These are phyloP conservation scores for Microplitis deprimator DNA, from an alignment of 2,888 invertebrate species.

Conservation along the genomic window DNA sequence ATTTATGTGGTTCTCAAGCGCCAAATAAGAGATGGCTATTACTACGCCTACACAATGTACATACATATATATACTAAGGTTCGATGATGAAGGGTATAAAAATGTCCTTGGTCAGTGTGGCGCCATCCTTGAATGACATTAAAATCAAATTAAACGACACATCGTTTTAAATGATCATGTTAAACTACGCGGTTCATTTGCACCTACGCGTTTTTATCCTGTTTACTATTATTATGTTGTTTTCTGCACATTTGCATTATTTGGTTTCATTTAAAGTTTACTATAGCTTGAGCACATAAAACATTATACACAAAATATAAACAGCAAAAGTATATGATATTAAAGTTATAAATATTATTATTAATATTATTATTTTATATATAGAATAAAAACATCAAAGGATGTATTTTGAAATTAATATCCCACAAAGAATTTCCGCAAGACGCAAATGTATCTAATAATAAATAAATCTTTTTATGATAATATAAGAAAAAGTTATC, in stretches of 20 bases:
- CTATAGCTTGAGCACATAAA: neutral
- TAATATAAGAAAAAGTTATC: neutral
- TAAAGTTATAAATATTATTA: neutral
- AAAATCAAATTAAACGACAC: conserved; percentile 33
- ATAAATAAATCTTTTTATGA: neutral
- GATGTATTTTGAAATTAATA: neutral
- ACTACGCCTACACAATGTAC: conserved; percentile 15
- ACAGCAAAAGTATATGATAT: neutral
- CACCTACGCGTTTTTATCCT: conserved; percentile 11
- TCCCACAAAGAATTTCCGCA: neutral
- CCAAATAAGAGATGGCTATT: conserved; percentile 10
- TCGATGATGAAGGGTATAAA: conserved; percentile 20
- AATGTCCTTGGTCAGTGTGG: conserved; percentile 51
- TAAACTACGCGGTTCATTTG: conserved; percentile 2
- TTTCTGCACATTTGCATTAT: neutral
- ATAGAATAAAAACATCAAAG: neutral
- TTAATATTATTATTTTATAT: neutral
- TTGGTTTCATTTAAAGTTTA: neutral
- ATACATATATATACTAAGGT: neutral
- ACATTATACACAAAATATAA: neutral
- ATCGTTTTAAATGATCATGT: conserved; percentile 16
- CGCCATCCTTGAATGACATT: conserved; percentile 61
- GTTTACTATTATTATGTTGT: neutral
- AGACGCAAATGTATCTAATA: neutral
- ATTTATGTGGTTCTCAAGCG: neutral